Evolutionary conservation across 2,888 invertebrate species (phyloP).

Genomic region (Yponomeuta malinellus): DNA sequence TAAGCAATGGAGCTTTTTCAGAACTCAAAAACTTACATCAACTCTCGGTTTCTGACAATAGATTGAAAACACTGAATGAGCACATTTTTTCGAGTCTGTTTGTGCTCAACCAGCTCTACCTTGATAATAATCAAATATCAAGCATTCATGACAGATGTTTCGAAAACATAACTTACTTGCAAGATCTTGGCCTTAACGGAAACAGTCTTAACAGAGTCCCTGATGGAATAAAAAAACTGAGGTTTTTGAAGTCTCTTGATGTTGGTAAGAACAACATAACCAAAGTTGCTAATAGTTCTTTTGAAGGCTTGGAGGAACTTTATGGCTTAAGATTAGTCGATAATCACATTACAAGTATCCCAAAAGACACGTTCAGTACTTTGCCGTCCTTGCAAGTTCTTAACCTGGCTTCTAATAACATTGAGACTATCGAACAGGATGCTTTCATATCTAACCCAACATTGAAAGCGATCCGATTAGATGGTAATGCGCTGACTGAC

Average conservation of each 20-base stretch:
- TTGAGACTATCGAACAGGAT: constrained; percentile 83
- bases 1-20: constrained; percentile 83
- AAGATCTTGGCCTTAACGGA: constrained; percentile 85
- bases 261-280: constrained; percentile 87
- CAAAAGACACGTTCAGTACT: constrained; percentile 83
- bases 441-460: constrained; percentile 84
- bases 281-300: constrained; percentile 81
- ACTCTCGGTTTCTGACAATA: constrained; percentile 83
- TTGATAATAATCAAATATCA: constrained; percentile 83
- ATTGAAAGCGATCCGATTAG: constrained; percentile 83
- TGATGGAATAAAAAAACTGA: constrained; percentile 79
- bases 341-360: constrained; percentile 84
- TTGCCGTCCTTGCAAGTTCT: constrained; percentile 84
- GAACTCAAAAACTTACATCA: constrained; percentile 85
- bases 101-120: constrained; percentile 81
- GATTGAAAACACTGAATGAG: constrained; percentile 79
- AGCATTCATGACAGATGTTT: constrained; percentile 81
- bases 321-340: constrained; percentile 86
- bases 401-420: constrained; percentile 87
- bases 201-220: constrained; percentile 81
- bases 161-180: constrained; percentile 84
- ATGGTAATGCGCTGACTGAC: constrained; percentile 85
- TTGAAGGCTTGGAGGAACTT: constrained; percentile 83
- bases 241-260: constrained; percentile 84
- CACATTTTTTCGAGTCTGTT: constrained; percentile 83